Percentiles rank a stretch among this genome's conserved stretches.
Conservation (phyloP, 2,113 vertebrate genomes). For the Callocephalon fimbriatum region DNA sequence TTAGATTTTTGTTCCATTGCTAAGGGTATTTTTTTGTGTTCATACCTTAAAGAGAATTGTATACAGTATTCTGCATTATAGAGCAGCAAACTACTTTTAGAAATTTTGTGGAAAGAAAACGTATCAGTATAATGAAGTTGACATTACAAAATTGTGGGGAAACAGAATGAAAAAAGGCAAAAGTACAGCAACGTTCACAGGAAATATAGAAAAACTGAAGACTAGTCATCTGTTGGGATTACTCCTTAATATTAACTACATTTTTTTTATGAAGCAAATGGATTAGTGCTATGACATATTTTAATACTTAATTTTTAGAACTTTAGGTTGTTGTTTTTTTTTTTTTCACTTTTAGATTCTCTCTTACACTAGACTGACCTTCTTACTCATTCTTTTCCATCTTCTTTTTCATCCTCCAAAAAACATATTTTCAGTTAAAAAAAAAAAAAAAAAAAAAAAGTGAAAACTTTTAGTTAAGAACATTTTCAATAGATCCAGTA, state of each 20-base stretch:
- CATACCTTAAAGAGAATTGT: neutral
- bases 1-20: neutral
- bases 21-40: neutral
- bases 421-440: neutral
- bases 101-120: neutral
- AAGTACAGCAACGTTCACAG: fast-evolving
- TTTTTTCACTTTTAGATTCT: neutral
- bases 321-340: fast-evolving
- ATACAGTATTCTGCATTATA: neutral
- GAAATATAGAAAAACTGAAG: neutral
- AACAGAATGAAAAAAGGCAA: neutral
- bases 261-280: neutral
- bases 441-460: neutral
- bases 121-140: neutral
- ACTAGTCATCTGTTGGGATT: neutral
- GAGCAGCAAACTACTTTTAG: neutral
- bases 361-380: neutral
- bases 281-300: neutral
- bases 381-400: neutral
- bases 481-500: neutral
- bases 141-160: neutral
- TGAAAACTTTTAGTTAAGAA: neutral
- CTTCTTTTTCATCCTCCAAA: neutral
- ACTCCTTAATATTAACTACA: neutral
- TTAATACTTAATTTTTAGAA: neutral